Evolutionary conservation across 2,113 vertebrate species (phyloP), one percentile per base, ranked within the genome.

Genomic region (Mirounga angustirostris): DNA sequence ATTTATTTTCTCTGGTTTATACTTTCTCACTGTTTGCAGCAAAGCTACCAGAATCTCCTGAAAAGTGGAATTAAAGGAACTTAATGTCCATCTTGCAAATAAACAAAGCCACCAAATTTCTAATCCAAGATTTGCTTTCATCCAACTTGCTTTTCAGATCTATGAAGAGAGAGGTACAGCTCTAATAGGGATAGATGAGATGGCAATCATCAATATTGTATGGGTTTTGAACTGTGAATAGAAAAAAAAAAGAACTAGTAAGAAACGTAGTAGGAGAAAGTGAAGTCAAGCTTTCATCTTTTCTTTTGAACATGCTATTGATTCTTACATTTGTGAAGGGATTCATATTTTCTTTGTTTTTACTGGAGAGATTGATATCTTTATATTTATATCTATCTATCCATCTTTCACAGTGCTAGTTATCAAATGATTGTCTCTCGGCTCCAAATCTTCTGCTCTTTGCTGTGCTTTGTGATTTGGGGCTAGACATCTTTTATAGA

Each of bases 1-100:
- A 93, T 93, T 97, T 89, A 84, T 91, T 98, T 96, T 86, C 61
- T 82, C n/a, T 84, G 54, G 81, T 61, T 94, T 92, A 46, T 74
- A 73, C 30, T 87, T 96, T 91, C 73, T 90, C 22, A 81, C 33
- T 61, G 26, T 84, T 97, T 43, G 18, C 46, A 95, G 78, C 59
- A 71, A 36, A 92, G 74, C 52, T 92, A 81, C 14, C 8, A 71
- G 69, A 95, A 50, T 96, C 43, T 98, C 36, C 69, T 82, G 63
- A 92, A 96, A 94, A 95, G 85, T 36, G 8, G 22, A 90, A 95
- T n/a, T 22, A 58, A 95, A 96, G n/a, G 54, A 43, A 76, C 94
- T 96, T 94, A 69, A 58, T 63, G 52, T 90, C 58, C 46, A 81
- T 87, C 43, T 94, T 73, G 26, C 26, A 63, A 33, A 63, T 61